Percentiles rank a stretch among this genome's conserved stretches.
Conservation (phyloP, 2,888 invertebrate genomes). For the Elaeidobius kamerunicus region DNA sequence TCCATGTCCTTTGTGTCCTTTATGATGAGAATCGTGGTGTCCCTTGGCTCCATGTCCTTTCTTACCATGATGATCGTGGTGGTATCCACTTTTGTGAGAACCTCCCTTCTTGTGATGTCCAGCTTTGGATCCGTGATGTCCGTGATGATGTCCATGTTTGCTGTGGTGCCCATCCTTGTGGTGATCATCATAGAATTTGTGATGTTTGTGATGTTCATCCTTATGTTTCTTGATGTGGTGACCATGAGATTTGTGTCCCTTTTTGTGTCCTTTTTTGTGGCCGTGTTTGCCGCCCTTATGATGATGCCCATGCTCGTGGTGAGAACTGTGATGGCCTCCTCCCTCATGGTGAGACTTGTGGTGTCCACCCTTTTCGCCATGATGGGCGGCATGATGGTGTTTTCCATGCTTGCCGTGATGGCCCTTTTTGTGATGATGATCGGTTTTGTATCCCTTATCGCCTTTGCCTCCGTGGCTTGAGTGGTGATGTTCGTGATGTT, state of each 20-base stretch:
- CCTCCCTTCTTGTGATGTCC: conserved; percentile 79
- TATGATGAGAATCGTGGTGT: conserved; percentile 77
- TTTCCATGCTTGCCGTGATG: conserved; percentile 73
- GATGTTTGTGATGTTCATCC: conserved; percentile 83
- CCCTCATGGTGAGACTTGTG: conserved; percentile 78
- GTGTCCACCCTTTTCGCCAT: conserved; percentile 73
- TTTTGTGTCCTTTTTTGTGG: conserved; percentile 79
- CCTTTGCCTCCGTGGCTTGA: conserved; percentile 66
- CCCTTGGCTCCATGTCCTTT: conserved; percentile 78
- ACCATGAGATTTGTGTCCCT: conserved; percentile 75
- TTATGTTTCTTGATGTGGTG: conserved; percentile 84
- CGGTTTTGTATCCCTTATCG: conserved; percentile 63
- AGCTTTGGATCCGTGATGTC: conserved; percentile 71
- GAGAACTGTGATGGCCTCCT: conserved; percentile 69
- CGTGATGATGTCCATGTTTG: conserved; percentile 79
- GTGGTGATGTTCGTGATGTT: conserved; percentile 62
- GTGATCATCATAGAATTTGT: conserved; percentile 85
- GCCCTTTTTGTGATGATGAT: conserved; percentile 62
- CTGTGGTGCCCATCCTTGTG: conserved; percentile 82
- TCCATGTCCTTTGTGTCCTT: conserved; percentile 75
- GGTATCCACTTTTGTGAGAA: conserved; percentile 72
- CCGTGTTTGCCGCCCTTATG: conserved; percentile 76
- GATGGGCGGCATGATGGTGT: conserved; percentile 72
- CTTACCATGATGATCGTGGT: conserved; percentile 77
- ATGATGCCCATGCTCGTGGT: conserved; percentile 72